Evolutionary conservation across 1,140 invertebrate genomes (phyloP).

Genomic region (Atta colombica): DNA sequence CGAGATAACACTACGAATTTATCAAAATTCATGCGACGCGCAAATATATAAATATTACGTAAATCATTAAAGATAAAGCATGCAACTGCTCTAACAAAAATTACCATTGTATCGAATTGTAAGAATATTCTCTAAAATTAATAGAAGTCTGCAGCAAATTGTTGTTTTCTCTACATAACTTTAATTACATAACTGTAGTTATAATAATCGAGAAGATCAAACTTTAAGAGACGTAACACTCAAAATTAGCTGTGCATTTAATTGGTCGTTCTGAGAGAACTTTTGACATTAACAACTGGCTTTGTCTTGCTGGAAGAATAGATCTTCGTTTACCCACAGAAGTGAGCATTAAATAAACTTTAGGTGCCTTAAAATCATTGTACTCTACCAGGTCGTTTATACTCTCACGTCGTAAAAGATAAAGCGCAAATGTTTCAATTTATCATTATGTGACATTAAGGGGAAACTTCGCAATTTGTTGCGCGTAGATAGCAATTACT

Average conservation of each 20-base stretch:
- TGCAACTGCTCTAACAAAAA: neutral
- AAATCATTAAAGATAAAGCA: conserved; percentile 15
- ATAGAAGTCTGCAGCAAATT: neutral
- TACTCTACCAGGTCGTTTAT: conserved; percentile 10
- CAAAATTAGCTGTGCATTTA: neutral
- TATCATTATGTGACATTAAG: neutral
- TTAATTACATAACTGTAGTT: neutral
- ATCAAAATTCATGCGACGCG: neutral
- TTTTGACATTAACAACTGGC: conserved; percentile 9
- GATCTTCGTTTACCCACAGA: conserved; percentile 1
- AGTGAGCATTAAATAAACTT: conserved; percentile 29
- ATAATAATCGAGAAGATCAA: neutral
- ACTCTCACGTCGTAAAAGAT: neutral
- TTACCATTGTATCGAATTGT: neutral
- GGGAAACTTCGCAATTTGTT: conserved; percentile 14
- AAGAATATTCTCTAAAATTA: conserved; percentile 2
- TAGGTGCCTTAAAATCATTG: conserved; percentile 6
- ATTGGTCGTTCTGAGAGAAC: neutral
- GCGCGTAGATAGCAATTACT: neutral
- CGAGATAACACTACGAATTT: conserved; percentile 11
- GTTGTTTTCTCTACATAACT: neutral
- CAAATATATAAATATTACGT: conserved; percentile 8
- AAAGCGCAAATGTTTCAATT: conserved; percentile 34
- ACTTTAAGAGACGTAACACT: neutral
- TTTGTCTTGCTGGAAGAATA: conserved; percentile 22